phyloP scores from a whole-genome alignment of 2,797 vertebrate genomes.

The Acestrorhynchus altus region DNA sequence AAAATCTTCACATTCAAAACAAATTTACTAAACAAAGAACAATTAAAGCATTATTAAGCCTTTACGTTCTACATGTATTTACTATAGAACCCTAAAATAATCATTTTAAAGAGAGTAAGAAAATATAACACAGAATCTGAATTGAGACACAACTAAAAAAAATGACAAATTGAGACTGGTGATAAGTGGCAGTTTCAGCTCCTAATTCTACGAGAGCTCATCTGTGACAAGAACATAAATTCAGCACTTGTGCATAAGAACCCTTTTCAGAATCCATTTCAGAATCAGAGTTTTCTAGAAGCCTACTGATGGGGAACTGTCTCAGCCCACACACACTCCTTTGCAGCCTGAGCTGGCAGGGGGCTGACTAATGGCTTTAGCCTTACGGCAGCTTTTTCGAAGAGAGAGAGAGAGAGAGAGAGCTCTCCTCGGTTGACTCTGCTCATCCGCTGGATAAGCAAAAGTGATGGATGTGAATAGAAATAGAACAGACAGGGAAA shows the following conservation, averaged over 20 bases:
- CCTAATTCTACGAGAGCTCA: background rate
- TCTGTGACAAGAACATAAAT: background rate
- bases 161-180: background rate
- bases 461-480: conserved; percentile 11
- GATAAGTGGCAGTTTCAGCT: background rate
- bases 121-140: too few relatives aligned
- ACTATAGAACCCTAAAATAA: too few relatives aligned
- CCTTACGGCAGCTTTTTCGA: background rate
- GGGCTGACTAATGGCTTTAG: conserved; percentile 16
- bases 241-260: background rate
- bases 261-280: background rate
- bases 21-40: too few relatives aligned
- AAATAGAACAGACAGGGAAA: conserved; percentile 20
- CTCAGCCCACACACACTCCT: background rate
- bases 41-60: too few relatives aligned
- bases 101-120: too few relatives aligned
- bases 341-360: background rate
- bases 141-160: background rate
- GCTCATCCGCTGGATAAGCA: conserved; percentile 14
- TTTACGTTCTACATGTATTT: too few relatives aligned
- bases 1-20: too few relatives aligned
- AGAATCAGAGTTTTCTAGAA: background rate
- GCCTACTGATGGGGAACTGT: background rate
- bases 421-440: background rate
- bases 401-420: background rate